phyloP scores from a whole-genome alignment of 2,113 vertebrate species.

The Catharus fuscescens region DNA sequence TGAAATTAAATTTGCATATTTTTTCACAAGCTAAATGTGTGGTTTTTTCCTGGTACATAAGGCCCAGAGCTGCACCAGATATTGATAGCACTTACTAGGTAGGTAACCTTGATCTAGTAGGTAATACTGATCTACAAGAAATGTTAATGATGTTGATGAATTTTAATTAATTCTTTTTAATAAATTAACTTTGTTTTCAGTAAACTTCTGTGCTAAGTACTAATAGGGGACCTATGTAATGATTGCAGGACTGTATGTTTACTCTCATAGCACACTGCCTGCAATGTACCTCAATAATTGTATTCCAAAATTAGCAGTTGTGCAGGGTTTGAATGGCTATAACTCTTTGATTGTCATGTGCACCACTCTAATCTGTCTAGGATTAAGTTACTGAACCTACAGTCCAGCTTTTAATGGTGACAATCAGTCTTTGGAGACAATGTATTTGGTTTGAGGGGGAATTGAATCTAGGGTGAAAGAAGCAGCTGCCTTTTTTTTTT shows the following conservation, averaged over 20 bases:
- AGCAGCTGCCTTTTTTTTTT: not conserved
- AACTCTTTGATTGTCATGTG: not conserved
- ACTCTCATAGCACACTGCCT: not conserved
- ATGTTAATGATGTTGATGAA: not conserved
- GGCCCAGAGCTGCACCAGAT: not conserved
- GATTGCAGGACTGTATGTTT: not conserved
- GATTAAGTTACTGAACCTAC: not conserved
- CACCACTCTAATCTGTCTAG: not conserved
- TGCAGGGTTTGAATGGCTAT: not conserved
- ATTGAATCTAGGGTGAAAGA: not conserved
- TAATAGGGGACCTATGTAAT: not conserved
- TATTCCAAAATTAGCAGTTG: not conserved
- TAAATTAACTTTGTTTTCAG: not conserved
- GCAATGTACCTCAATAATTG: not conserved
- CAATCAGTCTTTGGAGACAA: not conserved
- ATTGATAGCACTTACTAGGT: not conserved
- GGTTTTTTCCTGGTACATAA: not conserved
- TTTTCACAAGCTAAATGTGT: not conserved
- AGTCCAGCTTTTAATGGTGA: not conserved
- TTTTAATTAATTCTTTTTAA: not conserved
- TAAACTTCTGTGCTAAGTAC: not conserved
- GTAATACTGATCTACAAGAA: not conserved
- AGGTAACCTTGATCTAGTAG: not conserved
- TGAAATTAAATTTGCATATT: not conserved
- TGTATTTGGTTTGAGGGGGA: not conserved